Percentiles rank a stretch among this genome's conserved stretches.
These are phyloP conservation scores for Melanerpes aurifrons DNA, from an alignment of 2,113 vertebrate species.

Conservation along the genomic window DNA sequence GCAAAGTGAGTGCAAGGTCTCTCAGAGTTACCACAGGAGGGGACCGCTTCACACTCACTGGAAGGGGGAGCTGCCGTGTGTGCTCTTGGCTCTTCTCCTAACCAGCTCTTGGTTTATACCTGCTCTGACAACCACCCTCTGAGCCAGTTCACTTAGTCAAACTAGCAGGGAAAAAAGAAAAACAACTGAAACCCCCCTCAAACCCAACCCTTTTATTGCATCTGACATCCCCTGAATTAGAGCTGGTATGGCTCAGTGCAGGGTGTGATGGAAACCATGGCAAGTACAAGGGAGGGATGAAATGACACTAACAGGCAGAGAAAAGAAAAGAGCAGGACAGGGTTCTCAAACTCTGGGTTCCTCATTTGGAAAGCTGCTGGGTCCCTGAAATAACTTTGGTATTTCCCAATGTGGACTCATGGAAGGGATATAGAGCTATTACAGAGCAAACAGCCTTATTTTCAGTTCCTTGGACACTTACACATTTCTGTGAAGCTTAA, in stretches of 20 bases:
- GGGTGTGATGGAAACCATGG: accelerated
- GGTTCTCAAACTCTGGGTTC: background rate
- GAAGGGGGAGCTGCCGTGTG: background rate
- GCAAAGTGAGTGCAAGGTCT: background rate
- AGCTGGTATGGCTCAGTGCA: background rate
- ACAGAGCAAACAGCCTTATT: background rate
- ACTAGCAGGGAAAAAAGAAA: background rate
- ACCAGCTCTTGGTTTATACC: background rate
- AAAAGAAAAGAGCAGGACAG: background rate
- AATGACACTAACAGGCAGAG: background rate
- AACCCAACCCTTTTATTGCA: background rate
- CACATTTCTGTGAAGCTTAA: background rate
- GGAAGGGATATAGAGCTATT: background rate
- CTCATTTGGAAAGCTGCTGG: background rate
- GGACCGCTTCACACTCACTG: background rate
- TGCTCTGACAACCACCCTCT: background rate
- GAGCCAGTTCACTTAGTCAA: background rate
- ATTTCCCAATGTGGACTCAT: background rate
- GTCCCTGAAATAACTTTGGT: background rate
- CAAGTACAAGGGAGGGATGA: background rate
- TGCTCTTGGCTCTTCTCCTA: background rate
- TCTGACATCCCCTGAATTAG: background rate
- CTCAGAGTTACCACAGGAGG: background rate
- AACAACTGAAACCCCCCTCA: background rate
- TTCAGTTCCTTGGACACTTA: background rate